Evolutionary conservation across 2,888 invertebrate species (phyloP).

Genomic region (Meloe dianella): DNA sequence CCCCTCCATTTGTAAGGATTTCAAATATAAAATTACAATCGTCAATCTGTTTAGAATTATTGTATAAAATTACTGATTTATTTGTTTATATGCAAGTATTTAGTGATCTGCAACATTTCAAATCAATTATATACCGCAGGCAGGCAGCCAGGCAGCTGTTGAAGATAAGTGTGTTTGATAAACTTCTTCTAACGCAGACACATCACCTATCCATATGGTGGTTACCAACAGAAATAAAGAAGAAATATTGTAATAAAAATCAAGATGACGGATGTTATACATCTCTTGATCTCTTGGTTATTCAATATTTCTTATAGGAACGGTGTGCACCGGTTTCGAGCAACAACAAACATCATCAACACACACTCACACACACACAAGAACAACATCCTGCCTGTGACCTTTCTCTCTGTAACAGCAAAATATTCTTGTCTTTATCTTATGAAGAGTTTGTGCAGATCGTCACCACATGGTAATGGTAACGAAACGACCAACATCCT

Average conservation of each 20-base stretch:
- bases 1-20: neutral
- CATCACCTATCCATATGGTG: neutral
- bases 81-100: neutral
- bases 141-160: neutral
- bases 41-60: neutral
- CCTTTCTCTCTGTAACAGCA: neutral
- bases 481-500: neutral
- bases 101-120: constrained; percentile 3
- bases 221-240: neutral
- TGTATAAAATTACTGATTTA: neutral
- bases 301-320: neutral
- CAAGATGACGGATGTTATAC: neutral
- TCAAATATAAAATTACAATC: neutral
- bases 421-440: neutral
- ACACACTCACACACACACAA: too few species aligned
- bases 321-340: constrained; percentile 1
- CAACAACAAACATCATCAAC: neutral
- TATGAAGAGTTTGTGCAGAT: constrained; percentile 2
- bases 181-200: neutral
- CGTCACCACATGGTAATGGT: constrained; percentile 7
- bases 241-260: neutral
- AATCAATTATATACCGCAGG: neutral
- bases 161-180: constrained; percentile 3
- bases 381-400: constrained; percentile 8
- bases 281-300: neutral